phyloP scores from a whole-genome alignment of 2,797 vertebrate species.

The Cygnus olor region DNA sequence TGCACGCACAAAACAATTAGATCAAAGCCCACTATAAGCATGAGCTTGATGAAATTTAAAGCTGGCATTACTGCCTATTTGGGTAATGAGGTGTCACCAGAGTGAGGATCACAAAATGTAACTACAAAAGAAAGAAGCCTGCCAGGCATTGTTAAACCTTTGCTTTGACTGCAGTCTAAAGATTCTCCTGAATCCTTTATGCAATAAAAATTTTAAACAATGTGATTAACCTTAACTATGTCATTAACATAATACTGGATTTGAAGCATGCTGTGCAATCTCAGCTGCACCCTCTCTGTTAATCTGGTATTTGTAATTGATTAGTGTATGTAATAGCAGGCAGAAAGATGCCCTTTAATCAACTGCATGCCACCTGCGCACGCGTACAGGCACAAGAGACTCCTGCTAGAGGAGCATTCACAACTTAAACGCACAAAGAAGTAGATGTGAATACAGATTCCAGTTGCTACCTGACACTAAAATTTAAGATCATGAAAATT shows the following conservation, averaged over 20 bases:
- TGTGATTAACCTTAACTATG: conserved; percentile 28
- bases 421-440: not conserved
- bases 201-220: conserved; percentile 32
- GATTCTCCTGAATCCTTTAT: conserved; percentile 1
- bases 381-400: fast-evolving
- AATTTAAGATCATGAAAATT: not conserved
- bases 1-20: not conserved
- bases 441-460: not conserved
- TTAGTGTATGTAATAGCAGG: not conserved
- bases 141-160: conserved; percentile 44
- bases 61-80: conserved; percentile 8
- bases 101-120: conserved; percentile 30
- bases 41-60: not conserved
- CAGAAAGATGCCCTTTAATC: not conserved
- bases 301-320: not conserved
- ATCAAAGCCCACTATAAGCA: not conserved
- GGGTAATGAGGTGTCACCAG: conserved; percentile 39
- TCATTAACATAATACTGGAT: not conserved
- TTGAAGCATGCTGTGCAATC: not conserved
- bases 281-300: not conserved
- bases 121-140: conserved; percentile 43
- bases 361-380: not conserved
- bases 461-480: not conserved
- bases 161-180: not conserved
- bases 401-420: not conserved